Percentiles rank a stretch among this genome's conserved stretches.
phyloP scores from a whole-genome alignment of 2,113 vertebrate genomes.

The Cettia cetti region DNA sequence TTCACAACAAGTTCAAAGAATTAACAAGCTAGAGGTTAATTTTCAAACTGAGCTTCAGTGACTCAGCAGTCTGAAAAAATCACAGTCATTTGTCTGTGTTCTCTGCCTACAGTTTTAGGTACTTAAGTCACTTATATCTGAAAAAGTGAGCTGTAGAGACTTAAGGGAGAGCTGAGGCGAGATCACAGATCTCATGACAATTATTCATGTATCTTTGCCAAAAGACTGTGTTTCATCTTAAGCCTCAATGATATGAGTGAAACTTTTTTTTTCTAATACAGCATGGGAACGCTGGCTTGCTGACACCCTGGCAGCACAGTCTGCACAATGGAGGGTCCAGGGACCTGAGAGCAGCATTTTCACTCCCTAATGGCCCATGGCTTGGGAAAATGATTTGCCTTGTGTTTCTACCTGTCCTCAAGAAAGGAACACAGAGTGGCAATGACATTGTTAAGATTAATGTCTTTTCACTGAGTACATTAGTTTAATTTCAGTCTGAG shows the following conservation, averaged over 20 bases:
- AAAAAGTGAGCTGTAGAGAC: not conserved
- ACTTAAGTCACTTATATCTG: not conserved
- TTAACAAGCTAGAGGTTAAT: not conserved
- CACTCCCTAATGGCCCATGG: not conserved
- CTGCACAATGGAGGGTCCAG: rapidly evolving
- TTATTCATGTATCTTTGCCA: not conserved
- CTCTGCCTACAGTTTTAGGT: not conserved
- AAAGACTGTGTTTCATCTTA: not conserved
- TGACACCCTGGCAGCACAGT: not conserved
- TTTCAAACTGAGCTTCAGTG: not conserved
- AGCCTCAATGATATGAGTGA: not conserved
- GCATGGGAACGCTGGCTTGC: not conserved
- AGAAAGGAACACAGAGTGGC: not conserved
- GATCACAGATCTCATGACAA: not conserved
- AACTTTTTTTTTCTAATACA: not conserved
- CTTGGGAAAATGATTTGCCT: not conserved
- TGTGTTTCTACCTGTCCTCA: not conserved
- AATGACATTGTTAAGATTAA: not conserved
- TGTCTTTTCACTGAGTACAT: not conserved
- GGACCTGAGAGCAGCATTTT: not conserved
- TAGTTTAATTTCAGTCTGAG: not conserved
- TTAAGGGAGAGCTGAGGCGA: not conserved
- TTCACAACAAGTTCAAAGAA: not conserved
- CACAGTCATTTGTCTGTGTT: not conserved
- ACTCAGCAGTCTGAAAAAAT: not conserved